Conservation (phyloP, 1,140 invertebrate genomes). For the Drosophila kurseongensis region DNA sequence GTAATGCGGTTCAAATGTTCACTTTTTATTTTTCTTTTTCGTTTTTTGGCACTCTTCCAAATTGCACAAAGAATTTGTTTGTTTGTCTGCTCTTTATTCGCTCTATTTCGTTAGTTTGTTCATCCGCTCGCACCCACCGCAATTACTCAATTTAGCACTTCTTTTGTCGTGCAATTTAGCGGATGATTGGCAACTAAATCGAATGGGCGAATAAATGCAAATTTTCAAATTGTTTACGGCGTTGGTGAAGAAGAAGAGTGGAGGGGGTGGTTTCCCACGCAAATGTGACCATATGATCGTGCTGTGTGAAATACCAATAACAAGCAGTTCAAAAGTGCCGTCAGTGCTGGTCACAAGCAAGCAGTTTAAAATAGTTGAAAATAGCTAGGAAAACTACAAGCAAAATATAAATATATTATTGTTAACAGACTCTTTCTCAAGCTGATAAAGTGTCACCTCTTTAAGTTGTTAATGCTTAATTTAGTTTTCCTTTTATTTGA, state of each 20-base stretch:
- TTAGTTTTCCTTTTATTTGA: no score
- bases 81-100: slow-evolving; percentile 13
- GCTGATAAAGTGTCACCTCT: no score
- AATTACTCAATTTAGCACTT: slow-evolving; percentile 32
- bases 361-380: not conserved
- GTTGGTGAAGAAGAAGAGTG: slow-evolving; percentile 5
- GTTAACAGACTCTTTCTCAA: no score
- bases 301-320: not conserved
- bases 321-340: not conserved
- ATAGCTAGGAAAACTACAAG: not conserved
- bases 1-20: slow-evolving; percentile 28
- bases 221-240: slow-evolving; percentile 49
- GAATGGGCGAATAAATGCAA: slow-evolving; percentile 21
- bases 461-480: no score
- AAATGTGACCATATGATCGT: slow-evolving; percentile 3
- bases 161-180: slow-evolving; percentile 29
- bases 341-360: not conserved
- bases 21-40: slow-evolving; percentile 6
- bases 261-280: not conserved
- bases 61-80: slow-evolving; percentile 21
- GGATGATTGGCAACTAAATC: slow-evolving; percentile 19
- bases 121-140: not conserved
- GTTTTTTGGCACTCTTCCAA: slow-evolving; percentile 42
- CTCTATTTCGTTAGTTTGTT: not conserved
- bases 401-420: not conserved